Evolutionary conservation across 2,113 vertebrate genomes (phyloP), one percentile per base, ranked within the genome.

Genomic region (Limnothrissa miodon): DNA sequence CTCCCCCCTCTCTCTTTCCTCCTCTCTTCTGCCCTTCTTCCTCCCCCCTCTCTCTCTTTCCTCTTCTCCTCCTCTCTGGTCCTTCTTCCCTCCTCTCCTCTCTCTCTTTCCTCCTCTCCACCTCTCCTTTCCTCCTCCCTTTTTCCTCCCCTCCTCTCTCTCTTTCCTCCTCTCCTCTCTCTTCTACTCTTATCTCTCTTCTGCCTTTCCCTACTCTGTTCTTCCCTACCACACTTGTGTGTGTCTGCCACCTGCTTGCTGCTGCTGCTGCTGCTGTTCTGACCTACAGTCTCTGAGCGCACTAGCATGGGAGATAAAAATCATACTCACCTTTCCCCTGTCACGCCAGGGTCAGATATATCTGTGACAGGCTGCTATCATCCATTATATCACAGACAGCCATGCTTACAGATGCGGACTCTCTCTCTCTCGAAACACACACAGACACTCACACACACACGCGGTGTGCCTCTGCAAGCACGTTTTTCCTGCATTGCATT

Each of bases 401-500:
- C 19, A 5, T 74, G 66, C 66, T 74, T 74, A 74, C 66, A 74
- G 36, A 74, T 36, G 66, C 36, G 25, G 11, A 39, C 66, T 11
- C 59, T 29, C n/a, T 66, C n/a, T 25, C n/a, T 1, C 59, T 42
- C 42, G 42, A 25, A 5, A 25, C 5, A 10, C 59, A 82, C 74
- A 23, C 78, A 36, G 42, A 78, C 59, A 25, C n/a, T 10, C 5
- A 29, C 59, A 82, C 74, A 33, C 78, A 36, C 59, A 78, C 88
- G 79, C 87, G n/a, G n/a, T n/a, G n/a, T n/a, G n/a, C n/a, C 51
- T 45, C 25, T 74, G 66, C 36, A 39, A 36, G 25, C 29, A 33
- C 62, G 33, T 39, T 74, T 39, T 36, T 74, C 19, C 25, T 33
- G 66, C 29, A 39, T 36, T 70, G 62, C 62, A 4, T 15, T 74